Conservation (phyloP, 2,113 vertebrate species). For the Vulpes lagopus region DNA sequence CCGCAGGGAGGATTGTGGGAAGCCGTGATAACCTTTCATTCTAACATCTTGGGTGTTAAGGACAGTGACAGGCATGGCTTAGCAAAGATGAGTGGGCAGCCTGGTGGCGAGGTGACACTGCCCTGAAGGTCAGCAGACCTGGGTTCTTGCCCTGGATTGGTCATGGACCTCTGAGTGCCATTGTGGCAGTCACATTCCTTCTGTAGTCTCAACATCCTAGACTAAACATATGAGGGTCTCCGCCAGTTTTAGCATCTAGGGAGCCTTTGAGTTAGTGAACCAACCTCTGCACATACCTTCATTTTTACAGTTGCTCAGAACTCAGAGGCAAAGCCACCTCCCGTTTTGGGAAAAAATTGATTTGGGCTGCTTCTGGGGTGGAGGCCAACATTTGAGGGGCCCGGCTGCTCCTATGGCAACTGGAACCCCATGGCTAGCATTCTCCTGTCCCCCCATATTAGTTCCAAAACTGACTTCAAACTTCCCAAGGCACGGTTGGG, state of each 20-base stretch:
- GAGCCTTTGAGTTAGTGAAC: background rate
- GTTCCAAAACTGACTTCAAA: background rate
- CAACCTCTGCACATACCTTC: background rate
- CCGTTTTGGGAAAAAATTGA: background rate
- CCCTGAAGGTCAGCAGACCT: no score
- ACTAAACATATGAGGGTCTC: background rate
- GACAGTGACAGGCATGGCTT: background rate
- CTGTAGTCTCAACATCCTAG: background rate
- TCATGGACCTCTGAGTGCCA: background rate
- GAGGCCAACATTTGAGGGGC: background rate
- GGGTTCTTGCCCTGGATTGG: background rate
- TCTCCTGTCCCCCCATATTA: background rate
- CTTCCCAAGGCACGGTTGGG: background rate
- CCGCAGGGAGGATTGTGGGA: background rate
- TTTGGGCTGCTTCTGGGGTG: background rate
- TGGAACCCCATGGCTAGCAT: background rate
- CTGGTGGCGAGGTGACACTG: background rate
- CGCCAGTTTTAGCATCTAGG: background rate
- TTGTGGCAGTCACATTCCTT: background rate
- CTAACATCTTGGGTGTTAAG: background rate
- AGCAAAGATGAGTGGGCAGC: background rate
- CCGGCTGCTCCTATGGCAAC: background rate
- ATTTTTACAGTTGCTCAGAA: background rate
- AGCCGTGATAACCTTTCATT: background rate
- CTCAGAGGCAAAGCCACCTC: background rate